These are phyloP conservation scores for Tauraco erythrolophus DNA, from an alignment of 2,113 vertebrate species.

Conservation along the genomic window DNA sequence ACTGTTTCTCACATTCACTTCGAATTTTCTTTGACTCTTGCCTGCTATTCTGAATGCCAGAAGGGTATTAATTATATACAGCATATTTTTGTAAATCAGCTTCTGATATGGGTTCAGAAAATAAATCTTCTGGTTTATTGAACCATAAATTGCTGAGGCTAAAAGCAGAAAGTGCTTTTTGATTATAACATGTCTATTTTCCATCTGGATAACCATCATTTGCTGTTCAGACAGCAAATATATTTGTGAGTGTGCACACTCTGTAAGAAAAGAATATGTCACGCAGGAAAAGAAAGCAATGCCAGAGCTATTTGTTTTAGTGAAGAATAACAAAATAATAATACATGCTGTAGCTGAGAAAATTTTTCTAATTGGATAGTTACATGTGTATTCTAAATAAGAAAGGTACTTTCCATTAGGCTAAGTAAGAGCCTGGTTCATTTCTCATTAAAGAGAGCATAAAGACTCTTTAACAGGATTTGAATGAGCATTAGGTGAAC, in stretches of 20 bases:
- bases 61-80: neutral
- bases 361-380: neutral
- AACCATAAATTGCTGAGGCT: neutral
- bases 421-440: neutral
- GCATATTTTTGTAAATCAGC: slow-evolving; percentile 15
- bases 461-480: neutral
- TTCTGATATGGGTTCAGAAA: slow-evolving; percentile 10
- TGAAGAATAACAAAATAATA: neutral
- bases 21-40: neutral
- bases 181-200: slow-evolving; percentile 13
- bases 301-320: neutral
- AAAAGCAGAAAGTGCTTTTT: slow-evolving; percentile 23
- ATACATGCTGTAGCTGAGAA: neutral
- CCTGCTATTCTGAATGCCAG: neutral
- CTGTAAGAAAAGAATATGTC: neutral
- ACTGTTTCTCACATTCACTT: neutral
- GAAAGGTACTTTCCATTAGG: neutral
- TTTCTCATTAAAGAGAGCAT: neutral
- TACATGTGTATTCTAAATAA: neutral
- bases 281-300: neutral
- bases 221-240: neutral
- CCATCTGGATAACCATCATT: neutral
- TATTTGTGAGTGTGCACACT: neutral
- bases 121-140: neutral
- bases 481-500: neutral